These are phyloP conservation scores for Lasioglossum baleicum DNA, from an alignment of 1,140 invertebrate genomes.

Conservation along the genomic window DNA sequence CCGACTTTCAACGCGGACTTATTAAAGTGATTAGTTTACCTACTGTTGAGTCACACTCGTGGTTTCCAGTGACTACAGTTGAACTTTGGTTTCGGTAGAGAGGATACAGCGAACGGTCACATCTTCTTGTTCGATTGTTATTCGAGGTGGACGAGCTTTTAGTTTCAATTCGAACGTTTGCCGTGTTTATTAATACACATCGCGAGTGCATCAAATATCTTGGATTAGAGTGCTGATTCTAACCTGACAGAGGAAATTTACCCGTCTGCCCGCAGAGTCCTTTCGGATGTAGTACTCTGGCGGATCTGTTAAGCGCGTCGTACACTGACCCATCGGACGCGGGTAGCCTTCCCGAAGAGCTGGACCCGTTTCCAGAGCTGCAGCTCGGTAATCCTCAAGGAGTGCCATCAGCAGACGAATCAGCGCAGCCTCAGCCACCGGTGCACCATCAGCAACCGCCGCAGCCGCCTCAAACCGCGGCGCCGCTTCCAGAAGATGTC, in stretches of 20 bases:
- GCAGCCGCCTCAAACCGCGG: slow-evolving; percentile 68
- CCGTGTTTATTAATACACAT: too few relatives aligned
- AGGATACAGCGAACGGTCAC: too few relatives aligned
- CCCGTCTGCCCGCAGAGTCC: slow-evolving; percentile 78
- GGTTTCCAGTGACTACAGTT: too few relatives aligned
- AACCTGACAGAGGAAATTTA: too few relatives aligned
- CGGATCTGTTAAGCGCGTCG: slow-evolving; percentile 83
- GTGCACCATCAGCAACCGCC: slow-evolving; percentile 67
- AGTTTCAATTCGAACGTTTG: too few relatives aligned
- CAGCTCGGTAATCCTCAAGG: slow-evolving; percentile 73
- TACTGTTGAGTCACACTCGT: background rate
- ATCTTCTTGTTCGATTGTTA: too few relatives aligned
- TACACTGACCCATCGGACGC: slow-evolving; percentile 80
- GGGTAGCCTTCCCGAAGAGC: slow-evolving; percentile 77
- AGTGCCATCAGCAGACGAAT: slow-evolving; percentile 66
- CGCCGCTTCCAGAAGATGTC: slow-evolving; percentile 76
- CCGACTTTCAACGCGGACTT: background rate
- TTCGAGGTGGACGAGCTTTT: too few relatives aligned
- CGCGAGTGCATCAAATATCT: too few relatives aligned
- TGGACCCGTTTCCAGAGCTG: slow-evolving; percentile 79
- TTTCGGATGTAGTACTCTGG: slow-evolving; percentile 84
- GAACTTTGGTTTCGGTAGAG: too few relatives aligned
- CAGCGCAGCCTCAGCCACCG: slow-evolving; percentile 60
- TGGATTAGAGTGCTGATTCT: too few relatives aligned
- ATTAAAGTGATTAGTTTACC: slow-evolving; percentile 15